phyloP scores from a whole-genome alignment of 2,888 invertebrate genomes.

The Clivina fossor region DNA sequence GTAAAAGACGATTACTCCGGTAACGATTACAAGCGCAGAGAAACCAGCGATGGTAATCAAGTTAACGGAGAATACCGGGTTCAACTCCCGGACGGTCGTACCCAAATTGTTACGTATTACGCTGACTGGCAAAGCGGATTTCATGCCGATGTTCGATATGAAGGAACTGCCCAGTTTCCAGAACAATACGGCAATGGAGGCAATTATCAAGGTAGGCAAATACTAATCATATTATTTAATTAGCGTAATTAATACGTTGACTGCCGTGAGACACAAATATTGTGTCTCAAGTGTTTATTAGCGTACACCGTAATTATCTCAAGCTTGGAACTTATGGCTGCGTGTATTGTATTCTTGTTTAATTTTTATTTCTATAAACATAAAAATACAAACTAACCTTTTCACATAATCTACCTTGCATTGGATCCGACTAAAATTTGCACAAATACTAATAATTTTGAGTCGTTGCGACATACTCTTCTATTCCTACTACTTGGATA shows the following conservation, averaged over 20 bases:
- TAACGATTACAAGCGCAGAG: constrained; percentile 71
- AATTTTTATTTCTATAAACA: no score
- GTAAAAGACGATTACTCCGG: constrained; percentile 76
- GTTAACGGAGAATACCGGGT: constrained; percentile 65
- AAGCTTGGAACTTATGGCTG: no score
- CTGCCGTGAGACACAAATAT: no score
- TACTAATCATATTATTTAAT: background rate
- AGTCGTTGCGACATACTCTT: no score
- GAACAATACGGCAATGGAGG: constrained; percentile 53
- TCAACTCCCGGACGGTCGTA: constrained; percentile 62
- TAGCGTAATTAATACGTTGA: constrained; percentile 32
- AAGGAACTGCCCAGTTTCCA: constrained; percentile 69
- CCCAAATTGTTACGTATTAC: constrained; percentile 72
- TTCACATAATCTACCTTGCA: no score
- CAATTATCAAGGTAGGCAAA: constrained; percentile 28
- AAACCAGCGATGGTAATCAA: constrained; percentile 72
- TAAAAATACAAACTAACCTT: no score
- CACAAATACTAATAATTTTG: no score
- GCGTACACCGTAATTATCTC: no score
- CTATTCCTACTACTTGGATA: no score
- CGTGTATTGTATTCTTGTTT: no score
- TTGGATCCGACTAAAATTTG: no score
- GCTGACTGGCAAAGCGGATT: constrained; percentile 80
- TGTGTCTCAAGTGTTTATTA: no score
- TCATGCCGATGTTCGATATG: constrained; percentile 72